phyloP scores from a whole-genome alignment of 2,888 invertebrate species.

The Leucophora obtusa region DNA sequence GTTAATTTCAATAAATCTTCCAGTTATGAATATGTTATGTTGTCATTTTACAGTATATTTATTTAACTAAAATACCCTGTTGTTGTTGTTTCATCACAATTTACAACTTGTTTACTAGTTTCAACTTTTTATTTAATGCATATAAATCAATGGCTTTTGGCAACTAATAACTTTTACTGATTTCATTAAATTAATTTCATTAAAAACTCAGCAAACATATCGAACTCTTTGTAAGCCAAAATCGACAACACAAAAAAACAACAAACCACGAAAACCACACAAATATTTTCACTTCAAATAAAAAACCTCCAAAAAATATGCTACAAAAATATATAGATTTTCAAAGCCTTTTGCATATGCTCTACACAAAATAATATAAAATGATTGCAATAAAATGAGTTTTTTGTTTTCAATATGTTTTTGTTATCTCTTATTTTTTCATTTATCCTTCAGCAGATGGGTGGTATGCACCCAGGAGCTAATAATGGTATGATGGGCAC shows the following conservation, averaged over 20 bases:
- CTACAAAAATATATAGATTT: conserved; percentile 19
- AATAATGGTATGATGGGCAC: conserved; percentile 73
- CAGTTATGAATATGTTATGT: no score
- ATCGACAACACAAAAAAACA: background rate
- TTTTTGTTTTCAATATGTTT: conserved; percentile 8
- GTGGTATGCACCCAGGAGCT: conserved; percentile 75
- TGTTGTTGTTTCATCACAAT: background rate
- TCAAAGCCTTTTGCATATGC: conserved; percentile 37
- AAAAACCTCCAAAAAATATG: conserved; percentile 40
- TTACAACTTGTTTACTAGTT: background rate
- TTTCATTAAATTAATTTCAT: conserved; percentile 34
- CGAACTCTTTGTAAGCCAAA: conserved; percentile 7
- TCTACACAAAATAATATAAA: conserved; percentile 1
- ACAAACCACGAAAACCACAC: conserved; percentile 44
- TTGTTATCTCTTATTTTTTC: background rate
- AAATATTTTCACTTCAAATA: conserved; percentile 23
- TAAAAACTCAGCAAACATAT: conserved; percentile 44
- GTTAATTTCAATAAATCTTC: no score
- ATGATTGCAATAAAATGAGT: background rate
- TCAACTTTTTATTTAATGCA: background rate
- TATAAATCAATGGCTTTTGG: background rate
- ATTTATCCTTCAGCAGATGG: conserved; percentile 71
- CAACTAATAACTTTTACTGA: conserved; percentile 12
- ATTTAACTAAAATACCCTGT: no score
- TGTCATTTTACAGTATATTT: no score